Evolutionary conservation across 2,797 vertebrate species (phyloP), one percentile per base, ranked within the genome.

Genomic region (Nyctalus aviator): DNA sequence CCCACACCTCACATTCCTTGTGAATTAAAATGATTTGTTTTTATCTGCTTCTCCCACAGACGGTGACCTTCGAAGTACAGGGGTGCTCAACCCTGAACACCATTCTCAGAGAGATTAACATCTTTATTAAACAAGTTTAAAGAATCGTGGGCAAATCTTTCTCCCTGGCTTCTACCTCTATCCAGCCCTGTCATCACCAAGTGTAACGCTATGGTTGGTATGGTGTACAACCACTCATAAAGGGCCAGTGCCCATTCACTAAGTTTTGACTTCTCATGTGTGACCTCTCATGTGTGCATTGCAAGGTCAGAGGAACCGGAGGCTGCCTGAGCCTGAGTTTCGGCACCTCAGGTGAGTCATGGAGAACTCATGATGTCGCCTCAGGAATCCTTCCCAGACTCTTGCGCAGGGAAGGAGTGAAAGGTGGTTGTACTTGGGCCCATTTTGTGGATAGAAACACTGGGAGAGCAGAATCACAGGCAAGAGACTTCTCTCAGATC

Each of bases 21-120:
- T 17, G 55, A 92, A 77, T 91, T 73, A 78, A 96, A 91, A 66
- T 20, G 37, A 68, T 77, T 50, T 91, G 71, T 59, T 79, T 72
- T 64, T 7, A 53, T 84, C 81, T 35, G 35, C 46, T 21, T 75
- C 25, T 89, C 27, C 27, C 69, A 53, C 46, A 85, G 27, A 46
- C 4, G 50, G 30, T 66, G 30, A 78, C 50, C 18, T 89, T 69
- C 6, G 0, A 71, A 59, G 14, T 13, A 18, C 21, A 90, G 76
- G 69, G 23, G 57, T 27, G 55, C 35, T 68, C 76, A 71, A 41
- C 62, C 57, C 66, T 3, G 1, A 55, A 5, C 57, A 20, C 35
- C 71, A 1, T 69, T 93, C 87, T 91, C 69, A 41, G 21, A 0
- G 2, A 84, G 30, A 50, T 83, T 66, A 83, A 32, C 14, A 15